Evolutionary conservation across 2,113 vertebrate species (phyloP).

Genomic region (Ameiurus melas): DNA sequence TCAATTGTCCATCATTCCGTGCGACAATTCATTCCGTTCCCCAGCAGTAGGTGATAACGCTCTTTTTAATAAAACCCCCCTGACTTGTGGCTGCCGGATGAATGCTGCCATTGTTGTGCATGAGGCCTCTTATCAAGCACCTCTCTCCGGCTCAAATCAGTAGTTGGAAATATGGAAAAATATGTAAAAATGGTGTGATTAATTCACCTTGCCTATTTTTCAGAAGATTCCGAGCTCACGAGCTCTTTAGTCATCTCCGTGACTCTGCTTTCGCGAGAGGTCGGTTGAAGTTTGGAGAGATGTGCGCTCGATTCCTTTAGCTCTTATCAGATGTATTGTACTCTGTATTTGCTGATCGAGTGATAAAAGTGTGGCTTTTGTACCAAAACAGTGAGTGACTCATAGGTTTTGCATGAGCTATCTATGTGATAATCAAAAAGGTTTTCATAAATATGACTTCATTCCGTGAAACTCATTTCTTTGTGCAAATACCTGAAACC

Average conservation of each 20-base stretch:
- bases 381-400: slow-evolving; percentile 2
- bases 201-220: slow-evolving; percentile 53
- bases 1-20: slow-evolving; percentile 62
- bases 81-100: slow-evolving; percentile 65
- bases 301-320: not conserved
- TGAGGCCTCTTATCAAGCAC: slow-evolving; percentile 68
- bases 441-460: slow-evolving; percentile 8
- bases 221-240: slow-evolving; percentile 43
- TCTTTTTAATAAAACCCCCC: slow-evolving; percentile 73
- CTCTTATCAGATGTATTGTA: slow-evolving; percentile 22
- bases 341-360: not conserved
- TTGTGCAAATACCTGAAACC: not conserved
- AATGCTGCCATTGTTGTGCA: slow-evolving; percentile 73
- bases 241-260: not conserved
- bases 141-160: slow-evolving; percentile 65
- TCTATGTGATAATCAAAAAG: not conserved
- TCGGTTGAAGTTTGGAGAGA: not conserved
- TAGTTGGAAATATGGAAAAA: slow-evolving; percentile 72
- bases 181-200: slow-evolving; percentile 75
- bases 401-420: slow-evolving; percentile 11
- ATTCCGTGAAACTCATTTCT: not conserved
- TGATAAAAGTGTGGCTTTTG: slow-evolving; percentile 26
- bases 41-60: slow-evolving; percentile 62
- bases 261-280: not conserved
- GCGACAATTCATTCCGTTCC: slow-evolving; percentile 61